Conservation (phyloP, 2,888 invertebrate species). For the Drosophila bunnanda region DNA sequence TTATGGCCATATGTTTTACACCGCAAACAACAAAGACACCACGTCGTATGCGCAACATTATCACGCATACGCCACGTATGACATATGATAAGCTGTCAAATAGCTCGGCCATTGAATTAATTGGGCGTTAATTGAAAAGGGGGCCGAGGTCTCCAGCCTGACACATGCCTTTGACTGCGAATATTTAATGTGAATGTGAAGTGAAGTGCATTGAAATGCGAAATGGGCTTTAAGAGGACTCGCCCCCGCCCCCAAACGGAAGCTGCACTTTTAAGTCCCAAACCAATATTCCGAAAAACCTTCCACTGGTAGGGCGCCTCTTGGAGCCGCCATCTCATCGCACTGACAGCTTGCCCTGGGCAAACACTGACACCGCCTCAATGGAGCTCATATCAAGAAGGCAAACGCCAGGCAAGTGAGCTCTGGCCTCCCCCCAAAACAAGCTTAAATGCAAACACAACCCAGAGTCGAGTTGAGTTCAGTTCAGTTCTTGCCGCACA, state of each 20-base stretch:
- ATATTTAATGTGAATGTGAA: slow-evolving; percentile 44
- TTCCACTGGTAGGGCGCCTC: not conserved
- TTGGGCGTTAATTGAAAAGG: slow-evolving; percentile 33
- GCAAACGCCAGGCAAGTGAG: slow-evolving; percentile 26
- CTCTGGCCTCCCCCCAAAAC: not conserved
- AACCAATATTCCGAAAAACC: not conserved
- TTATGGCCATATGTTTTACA: not conserved
- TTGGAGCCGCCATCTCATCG: slow-evolving; percentile 19
- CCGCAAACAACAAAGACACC: slow-evolving; percentile 3
- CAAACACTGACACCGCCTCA: slow-evolving; percentile 60
- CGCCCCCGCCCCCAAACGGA: not conserved
- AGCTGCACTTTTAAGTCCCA: slow-evolving; percentile 2
- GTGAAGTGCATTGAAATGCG: slow-evolving; percentile 44
- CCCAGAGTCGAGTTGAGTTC: slow-evolving; percentile 1
- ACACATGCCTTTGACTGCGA: slow-evolving; percentile 20
- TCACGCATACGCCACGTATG: slow-evolving; percentile 50
- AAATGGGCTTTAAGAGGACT: slow-evolving; percentile 25
- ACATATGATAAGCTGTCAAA: slow-evolving; percentile 22
- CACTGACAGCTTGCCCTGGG: slow-evolving; percentile 54
- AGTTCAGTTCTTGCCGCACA: slow-evolving; percentile 16
- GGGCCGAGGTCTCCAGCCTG: not conserved
- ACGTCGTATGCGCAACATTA: slow-evolving; percentile 46
- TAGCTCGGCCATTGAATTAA: slow-evolving; percentile 43
- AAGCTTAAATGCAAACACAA: slow-evolving; percentile 58
- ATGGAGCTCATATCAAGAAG: slow-evolving; percentile 50